These are phyloP conservation scores for Fulica atra DNA, from an alignment of 2,113 vertebrate species.

Conservation along the genomic window DNA sequence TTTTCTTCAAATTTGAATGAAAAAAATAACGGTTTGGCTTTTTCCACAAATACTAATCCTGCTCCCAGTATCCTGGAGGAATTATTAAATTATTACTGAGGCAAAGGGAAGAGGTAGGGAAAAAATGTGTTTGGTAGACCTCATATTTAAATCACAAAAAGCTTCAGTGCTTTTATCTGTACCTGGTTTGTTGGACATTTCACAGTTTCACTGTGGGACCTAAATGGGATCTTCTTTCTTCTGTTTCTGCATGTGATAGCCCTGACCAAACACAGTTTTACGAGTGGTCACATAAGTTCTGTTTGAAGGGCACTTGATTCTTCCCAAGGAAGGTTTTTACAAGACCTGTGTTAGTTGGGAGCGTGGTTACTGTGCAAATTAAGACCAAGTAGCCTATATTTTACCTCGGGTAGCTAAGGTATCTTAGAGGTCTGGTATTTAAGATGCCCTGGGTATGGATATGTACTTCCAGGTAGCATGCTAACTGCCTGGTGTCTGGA, in stretches of 20 bases:
- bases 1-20: neutral
- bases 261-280: neutral
- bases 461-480: neutral
- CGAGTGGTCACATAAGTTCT: neutral
- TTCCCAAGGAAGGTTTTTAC: neutral
- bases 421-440: too few species aligned
- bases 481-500: neutral
- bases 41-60: neutral
- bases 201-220: neutral
- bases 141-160: neutral
- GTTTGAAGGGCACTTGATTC: rapidly evolving
- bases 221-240: neutral
- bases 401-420: neutral
- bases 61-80: neutral
- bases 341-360: rapidly evolving
- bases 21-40: neutral
- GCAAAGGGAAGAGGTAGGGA: neutral
- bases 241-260: neutral
- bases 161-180: neutral
- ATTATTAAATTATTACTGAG: neutral
- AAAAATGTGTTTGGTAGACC: neutral
- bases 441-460: neutral
- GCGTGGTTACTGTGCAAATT: rapidly evolving
- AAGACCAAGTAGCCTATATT: neutral
- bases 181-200: neutral